Evolutionary conservation across 2,797 vertebrate species (phyloP).

Genomic region (Rhynchotus rufescens): DNA sequence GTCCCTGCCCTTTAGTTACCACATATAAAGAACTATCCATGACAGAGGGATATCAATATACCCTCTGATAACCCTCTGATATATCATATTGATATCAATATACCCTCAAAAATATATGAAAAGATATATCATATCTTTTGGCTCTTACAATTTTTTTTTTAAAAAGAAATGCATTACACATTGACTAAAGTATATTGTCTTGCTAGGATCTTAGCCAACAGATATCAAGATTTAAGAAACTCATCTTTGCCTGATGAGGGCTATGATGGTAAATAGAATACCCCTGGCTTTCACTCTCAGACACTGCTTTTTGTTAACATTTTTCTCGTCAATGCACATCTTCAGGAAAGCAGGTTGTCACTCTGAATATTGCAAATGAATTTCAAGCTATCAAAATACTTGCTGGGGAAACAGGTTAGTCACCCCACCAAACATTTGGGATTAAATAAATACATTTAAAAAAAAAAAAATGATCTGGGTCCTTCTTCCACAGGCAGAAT

Average conservation of each 20-base stretch:
- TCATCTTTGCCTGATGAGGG: background rate
- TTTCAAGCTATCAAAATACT: background rate
- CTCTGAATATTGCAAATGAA: background rate
- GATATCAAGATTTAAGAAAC: slow-evolving; percentile 2
- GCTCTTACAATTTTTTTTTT: background rate
- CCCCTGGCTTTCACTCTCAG: background rate
- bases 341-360: background rate
- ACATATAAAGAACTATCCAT: fast-evolving
- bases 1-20: background rate
- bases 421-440: background rate
- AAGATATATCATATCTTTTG: background rate
- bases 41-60: background rate
- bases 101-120: too few species aligned
- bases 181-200: background rate
- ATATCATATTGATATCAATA: too few species aligned
- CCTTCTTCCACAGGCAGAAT: background rate
- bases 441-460: fast-evolving
- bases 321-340: background rate
- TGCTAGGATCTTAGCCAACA: background rate
- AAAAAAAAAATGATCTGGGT: background rate
- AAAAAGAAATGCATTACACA: background rate
- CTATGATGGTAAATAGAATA: background rate
- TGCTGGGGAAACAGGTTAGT: background rate
- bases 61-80: too few species aligned
- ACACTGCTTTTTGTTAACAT: background rate